A percentile compares a stretch with the other conserved stretches of the same genome.
Evolutionary conservation across 2,797 vertebrate species (phyloP).

Genomic region (Sparus aurata): DNA sequence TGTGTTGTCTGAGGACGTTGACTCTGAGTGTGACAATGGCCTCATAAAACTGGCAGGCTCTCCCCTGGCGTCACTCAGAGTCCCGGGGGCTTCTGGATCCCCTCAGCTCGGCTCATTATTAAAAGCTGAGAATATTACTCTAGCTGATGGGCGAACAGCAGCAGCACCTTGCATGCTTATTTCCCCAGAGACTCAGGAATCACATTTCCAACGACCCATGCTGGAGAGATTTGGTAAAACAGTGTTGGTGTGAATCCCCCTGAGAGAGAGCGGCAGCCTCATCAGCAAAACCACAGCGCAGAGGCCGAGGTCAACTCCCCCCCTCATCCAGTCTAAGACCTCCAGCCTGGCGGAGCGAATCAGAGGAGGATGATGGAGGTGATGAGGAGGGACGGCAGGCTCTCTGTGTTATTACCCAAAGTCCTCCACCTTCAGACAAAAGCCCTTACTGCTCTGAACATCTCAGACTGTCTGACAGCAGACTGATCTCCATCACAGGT

Average conservation of each 20-base stretch:
- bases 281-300: slow-evolving; percentile 27
- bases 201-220: slow-evolving; percentile 74
- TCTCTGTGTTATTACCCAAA: neutral
- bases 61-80: neutral
- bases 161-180: slow-evolving; percentile 57
- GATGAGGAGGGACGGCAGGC: slow-evolving; percentile 23
- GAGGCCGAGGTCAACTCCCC: neutral
- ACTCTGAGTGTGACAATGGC: slow-evolving; percentile 33
- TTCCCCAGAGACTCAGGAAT: slow-evolving; percentile 77
- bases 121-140: slow-evolving; percentile 31
- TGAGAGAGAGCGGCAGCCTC: neutral
- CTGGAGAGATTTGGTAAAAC: slow-evolving; percentile 43
- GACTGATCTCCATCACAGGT: neutral
- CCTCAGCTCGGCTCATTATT: slow-evolving; percentile 25
- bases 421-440: neutral
- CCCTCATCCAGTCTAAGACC: neutral
- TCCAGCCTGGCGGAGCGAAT: neutral
- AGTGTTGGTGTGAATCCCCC: slow-evolving; percentile 24
- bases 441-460: too few species aligned
- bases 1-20: slow-evolving; percentile 9
- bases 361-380: slow-evolving; percentile 16
- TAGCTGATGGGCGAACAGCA: slow-evolving; percentile 34
- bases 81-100: neutral
- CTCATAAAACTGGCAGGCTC: slow-evolving; percentile 24
- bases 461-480: neutral